Evolutionary conservation across 2,888 invertebrate genomes (phyloP).

Genomic region (Callyntrura guangdongensis): DNA sequence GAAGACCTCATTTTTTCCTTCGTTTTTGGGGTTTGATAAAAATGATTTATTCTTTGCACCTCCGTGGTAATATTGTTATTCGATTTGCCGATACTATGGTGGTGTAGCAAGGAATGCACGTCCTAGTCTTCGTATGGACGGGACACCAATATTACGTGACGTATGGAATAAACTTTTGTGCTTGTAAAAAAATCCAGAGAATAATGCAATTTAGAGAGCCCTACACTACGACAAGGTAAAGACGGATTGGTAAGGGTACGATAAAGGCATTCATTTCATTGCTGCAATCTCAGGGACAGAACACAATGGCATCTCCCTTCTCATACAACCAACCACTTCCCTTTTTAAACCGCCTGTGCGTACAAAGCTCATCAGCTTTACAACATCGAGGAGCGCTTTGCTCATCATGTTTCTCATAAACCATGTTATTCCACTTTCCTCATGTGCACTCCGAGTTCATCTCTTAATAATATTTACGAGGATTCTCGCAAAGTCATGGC

Average conservation of each 20-base stretch:
- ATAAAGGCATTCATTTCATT: background rate
- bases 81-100: too few relatives aligned
- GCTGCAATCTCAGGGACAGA: background rate
- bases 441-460: too few relatives aligned
- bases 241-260: background rate
- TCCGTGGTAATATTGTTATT: too few relatives aligned
- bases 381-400: background rate
- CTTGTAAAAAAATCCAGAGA: too few relatives aligned
- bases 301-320: constrained; percentile 45
- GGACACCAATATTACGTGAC: too few relatives aligned
- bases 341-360: constrained; percentile 10
- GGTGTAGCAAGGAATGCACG: too few relatives aligned
- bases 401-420: background rate
- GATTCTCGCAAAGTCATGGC: background rate
- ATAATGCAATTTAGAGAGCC: too few relatives aligned
- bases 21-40: background rate
- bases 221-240: background rate
- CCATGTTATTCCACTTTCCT: constrained; percentile 12
- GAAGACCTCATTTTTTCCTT: background rate
- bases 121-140: too few relatives aligned
- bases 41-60: too few relatives aligned
- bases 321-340: constrained; percentile 17
- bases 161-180: too few relatives aligned
- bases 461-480: too few relatives aligned
- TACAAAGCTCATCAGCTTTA: background rate